Evolutionary conservation across 2,888 invertebrate genomes (phyloP), one percentile per base, ranked within the genome.

Genomic region (Nipponacmea schrenckii): DNA sequence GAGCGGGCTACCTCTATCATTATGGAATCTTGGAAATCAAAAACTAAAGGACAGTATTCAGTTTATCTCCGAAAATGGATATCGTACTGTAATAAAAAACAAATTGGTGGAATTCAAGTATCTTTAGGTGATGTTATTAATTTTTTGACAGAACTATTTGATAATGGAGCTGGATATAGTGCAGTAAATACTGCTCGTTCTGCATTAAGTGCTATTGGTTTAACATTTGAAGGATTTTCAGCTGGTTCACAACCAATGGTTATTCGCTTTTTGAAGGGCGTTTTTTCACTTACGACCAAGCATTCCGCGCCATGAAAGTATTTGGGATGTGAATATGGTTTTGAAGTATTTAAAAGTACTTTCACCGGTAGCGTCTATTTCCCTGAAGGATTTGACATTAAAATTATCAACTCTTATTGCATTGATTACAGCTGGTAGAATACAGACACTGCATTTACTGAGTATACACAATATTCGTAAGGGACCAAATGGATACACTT

Each of bases 241-340:
- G 48, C 8, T 48, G 48, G 48, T 17, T 17, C 2, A 48, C 48
- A 7, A 17, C 48, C 48, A 17, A 48, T 46, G 10, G 48, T 48
- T n/a, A 48, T 48, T n/a, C 14, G 48, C 15, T 48, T 48, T 48
- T n/a, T 48, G 0, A 5, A 48, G n/a, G 48, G 48, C n/a, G 48
- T 48, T 14, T n/a, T n/a, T n/a, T n/a, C n/a, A n/a, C n/a, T n/a
- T n/a, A n/a, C n/a, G n/a, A n/a, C n/a, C n/a, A n/a, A n/a, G n/a
- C 0, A 17, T 2, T 48, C 8, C 48, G n/a, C n/a, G n/a, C n/a
- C n/a, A n/a, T n/a, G n/a, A n/a, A n/a, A n/a, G n/a, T n/a, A n/a
- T n/a, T n/a, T 48, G 48, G 48, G 48, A 48, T 48, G 48, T 48
- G n/a, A 48, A 48, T 48, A 48, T 48, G 14, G 48, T 48, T 48